Evolutionary conservation across 2,113 vertebrate genomes (phyloP), one percentile per base, ranked within the genome.

Genomic region (Amblyornis subalaris): DNA sequence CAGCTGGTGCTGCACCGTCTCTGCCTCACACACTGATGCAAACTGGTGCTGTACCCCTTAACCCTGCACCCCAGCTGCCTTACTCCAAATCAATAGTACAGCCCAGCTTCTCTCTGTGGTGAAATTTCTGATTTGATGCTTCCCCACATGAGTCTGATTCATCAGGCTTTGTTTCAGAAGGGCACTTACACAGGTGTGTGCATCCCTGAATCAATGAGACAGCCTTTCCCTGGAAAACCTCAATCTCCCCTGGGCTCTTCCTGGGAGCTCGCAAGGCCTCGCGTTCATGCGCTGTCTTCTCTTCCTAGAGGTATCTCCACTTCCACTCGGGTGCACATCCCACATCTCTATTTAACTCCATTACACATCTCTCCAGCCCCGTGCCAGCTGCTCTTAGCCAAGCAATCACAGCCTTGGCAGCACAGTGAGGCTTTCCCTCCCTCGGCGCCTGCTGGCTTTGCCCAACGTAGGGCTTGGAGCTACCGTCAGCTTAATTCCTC

Each of bases 381-480:
- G 31, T 83, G 90, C 85, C 94, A 97, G 81, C 64, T 75, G 10
- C 74, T 76, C 66, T 72, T 45, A 88, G 93, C 86, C 84, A 93
- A 87, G 70, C 3, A 55, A 81, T 94, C 78, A 66, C 48, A 74
- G 65, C 85, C 70, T 87, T 96, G 91, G 89, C 90, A 95, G 82
- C 8, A 0, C 87, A 57, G 58, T 0, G 1, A 79, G 79, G 80
- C 54, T 95, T 96, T 64, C 84, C 85, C 72, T 96, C 78, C 89
- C 76, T 85, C 8, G 0, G 72, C 0, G 2, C 45, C 72, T 84
- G 60, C 82, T 86, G 86, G 73, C 90, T 91, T 69, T 89, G 85
- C 89, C 84, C 75, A 28, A 0, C 0, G 1, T 61, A 35, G 61
- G 53, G 24, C 80, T 95, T 45, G 33, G 54, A 76, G 67, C 62